Conservation (phyloP, 2,113 vertebrate genomes). For the Heloderma charlesbogerti region DNA sequence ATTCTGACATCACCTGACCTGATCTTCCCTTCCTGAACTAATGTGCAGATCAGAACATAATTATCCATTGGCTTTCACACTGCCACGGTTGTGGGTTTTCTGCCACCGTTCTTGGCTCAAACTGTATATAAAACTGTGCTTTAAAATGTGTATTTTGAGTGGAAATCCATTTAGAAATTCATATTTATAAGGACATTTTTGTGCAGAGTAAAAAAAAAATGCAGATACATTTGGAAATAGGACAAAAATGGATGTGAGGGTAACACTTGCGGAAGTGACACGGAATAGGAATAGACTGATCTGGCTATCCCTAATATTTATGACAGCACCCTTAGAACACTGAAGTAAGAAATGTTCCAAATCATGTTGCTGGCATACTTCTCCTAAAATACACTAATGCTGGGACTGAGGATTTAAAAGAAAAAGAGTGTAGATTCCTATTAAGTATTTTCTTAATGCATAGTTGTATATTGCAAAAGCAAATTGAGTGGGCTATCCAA, state of each 20-base stretch:
- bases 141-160: too few relatives aligned
- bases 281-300: neutral
- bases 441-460: neutral
- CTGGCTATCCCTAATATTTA: neutral
- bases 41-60: neutral
- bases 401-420: neutral
- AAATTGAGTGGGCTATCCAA: slow-evolving; percentile 14
- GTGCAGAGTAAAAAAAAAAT: neutral
- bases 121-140: neutral
- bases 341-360: neutral
- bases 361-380: neutral
- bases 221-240: neutral
- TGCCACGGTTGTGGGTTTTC: neutral
- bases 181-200: neutral
- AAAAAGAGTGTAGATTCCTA: neutral
- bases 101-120: neutral
- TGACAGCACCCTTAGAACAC: neutral
- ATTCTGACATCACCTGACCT: neutral
- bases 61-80: neutral
- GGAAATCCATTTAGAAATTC: neutral
- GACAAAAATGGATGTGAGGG: neutral
- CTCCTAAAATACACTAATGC: neutral
- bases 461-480: neutral
- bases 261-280: neutral
- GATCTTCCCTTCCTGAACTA: neutral